These are phyloP conservation scores for Diaphora mendica DNA, from an alignment of 2,888 invertebrate species.

Conservation along the genomic window DNA sequence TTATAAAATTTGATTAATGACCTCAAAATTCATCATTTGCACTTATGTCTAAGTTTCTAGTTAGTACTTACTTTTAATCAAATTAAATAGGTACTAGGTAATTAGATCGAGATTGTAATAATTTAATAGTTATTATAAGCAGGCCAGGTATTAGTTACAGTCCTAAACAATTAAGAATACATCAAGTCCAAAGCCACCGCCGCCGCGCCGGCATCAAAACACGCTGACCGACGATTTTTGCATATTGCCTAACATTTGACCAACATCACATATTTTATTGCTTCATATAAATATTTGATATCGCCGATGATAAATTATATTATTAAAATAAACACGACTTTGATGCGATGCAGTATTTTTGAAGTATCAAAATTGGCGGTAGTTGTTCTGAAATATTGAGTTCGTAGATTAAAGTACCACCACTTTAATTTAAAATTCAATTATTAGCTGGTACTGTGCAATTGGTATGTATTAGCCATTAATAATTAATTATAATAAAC, in stretches of 20 bases:
- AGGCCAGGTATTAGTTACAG: background rate
- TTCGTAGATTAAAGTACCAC: background rate
- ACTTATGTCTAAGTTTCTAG: background rate
- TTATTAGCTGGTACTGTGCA: background rate
- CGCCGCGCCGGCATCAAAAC: background rate
- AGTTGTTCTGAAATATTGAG: background rate
- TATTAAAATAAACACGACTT: background rate
- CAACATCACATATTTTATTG: background rate
- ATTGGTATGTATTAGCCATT: background rate
- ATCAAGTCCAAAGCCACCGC: background rate
- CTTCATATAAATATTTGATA: background rate
- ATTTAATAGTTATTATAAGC: background rate
- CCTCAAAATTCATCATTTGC: background rate
- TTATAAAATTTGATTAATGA: slow-evolving; percentile 22
- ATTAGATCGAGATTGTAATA: background rate
- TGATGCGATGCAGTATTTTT: background rate
- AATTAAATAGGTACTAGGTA: background rate
- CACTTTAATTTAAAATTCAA: background rate
- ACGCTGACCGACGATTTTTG: background rate
- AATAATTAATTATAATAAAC: background rate
- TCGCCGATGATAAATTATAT: background rate
- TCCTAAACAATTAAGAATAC: background rate
- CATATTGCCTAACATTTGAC: background rate
- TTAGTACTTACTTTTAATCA: background rate
- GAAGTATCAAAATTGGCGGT: background rate